These are phyloP conservation scores for Myoxocephalus aenaeus DNA, from an alignment of 2,797 vertebrate genomes.

Conservation along the genomic window DNA sequence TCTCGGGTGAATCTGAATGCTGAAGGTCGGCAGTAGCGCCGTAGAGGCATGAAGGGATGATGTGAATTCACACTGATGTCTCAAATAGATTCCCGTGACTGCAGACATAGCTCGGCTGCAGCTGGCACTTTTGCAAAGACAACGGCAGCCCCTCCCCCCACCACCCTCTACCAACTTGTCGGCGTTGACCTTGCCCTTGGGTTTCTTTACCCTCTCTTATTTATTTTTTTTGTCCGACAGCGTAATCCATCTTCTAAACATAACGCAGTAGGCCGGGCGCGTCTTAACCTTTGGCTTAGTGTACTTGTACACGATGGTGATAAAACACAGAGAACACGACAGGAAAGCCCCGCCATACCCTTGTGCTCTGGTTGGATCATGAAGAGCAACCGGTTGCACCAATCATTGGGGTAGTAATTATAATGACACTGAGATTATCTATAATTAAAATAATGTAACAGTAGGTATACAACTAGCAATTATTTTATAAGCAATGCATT, in stretches of 20 bases:
- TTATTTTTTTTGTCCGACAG: constrained; percentile 15
- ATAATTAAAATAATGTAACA: too few species aligned
- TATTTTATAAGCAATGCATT: too few species aligned
- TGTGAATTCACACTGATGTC: constrained; percentile 65
- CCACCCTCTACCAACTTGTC: constrained; percentile 28
- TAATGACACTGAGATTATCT: too few species aligned
- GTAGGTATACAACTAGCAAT: too few species aligned
- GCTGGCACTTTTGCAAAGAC: constrained; percentile 44
- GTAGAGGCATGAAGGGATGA: constrained; percentile 35
- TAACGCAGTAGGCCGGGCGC: constrained; percentile 2
- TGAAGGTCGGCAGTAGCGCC: constrained; percentile 15
- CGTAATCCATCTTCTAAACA: constrained; percentile 38
- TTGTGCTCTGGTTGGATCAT: not conserved
- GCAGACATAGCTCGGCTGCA: constrained; percentile 37
- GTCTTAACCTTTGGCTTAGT: constrained; percentile 10
- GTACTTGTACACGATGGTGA: not conserved
- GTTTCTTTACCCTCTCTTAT: constrained; percentile 35
- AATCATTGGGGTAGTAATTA: not conserved
- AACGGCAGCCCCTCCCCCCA: constrained; percentile 29
- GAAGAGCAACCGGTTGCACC: not conserved
- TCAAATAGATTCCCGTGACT: constrained; percentile 62
- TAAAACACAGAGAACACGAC: not conserved
- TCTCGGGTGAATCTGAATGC: not conserved
- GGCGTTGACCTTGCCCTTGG: constrained; percentile 50
- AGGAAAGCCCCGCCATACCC: not conserved